Percentiles rank a stretch among this genome's conserved stretches.
Evolutionary conservation across 2,888 invertebrate genomes (phyloP).

Genomic region (Saturnia japonica): DNA sequence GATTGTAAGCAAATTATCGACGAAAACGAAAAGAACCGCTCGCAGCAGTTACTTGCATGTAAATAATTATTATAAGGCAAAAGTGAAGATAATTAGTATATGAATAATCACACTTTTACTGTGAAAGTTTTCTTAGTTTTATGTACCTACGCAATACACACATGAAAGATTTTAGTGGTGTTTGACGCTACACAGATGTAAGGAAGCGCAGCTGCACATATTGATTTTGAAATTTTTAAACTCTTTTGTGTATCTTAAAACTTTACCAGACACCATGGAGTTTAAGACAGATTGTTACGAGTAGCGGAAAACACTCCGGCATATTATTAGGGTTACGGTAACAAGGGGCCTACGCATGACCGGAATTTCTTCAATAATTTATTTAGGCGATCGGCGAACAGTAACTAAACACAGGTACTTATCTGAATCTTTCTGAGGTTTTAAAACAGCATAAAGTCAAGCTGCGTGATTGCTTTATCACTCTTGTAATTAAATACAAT

Average conservation of each 20-base stretch:
- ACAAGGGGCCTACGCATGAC: constrained; percentile 76
- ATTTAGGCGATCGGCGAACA: constrained; percentile 69
- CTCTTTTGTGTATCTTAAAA: constrained; percentile 57
- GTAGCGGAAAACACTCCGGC: constrained; percentile 61
- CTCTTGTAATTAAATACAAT: background rate
- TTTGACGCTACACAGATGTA: constrained; percentile 25
- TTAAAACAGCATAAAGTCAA: background rate
- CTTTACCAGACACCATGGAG: constrained; percentile 54
- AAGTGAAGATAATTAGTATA: no score
- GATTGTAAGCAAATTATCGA: no score
- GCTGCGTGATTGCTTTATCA: background rate
- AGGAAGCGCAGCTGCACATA: constrained; percentile 56
- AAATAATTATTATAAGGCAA: no score
- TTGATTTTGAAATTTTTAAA: constrained; percentile 54
- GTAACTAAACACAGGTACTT: constrained; percentile 59
- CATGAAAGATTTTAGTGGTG: background rate
- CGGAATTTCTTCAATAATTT: constrained; percentile 78
- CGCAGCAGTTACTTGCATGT: no score
- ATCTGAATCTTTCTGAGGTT: constrained; percentile 60
- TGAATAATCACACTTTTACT: no score
- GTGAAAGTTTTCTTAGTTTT: no score
- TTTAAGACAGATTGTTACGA: constrained; percentile 63
- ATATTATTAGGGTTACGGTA: constrained; percentile 68
- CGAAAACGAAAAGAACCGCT: no score
- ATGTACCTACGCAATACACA: background rate